Percentiles rank a stretch among this genome's conserved stretches.
Conservation (phyloP, 2,797 vertebrate genomes). For the Anableps anableps region DNA sequence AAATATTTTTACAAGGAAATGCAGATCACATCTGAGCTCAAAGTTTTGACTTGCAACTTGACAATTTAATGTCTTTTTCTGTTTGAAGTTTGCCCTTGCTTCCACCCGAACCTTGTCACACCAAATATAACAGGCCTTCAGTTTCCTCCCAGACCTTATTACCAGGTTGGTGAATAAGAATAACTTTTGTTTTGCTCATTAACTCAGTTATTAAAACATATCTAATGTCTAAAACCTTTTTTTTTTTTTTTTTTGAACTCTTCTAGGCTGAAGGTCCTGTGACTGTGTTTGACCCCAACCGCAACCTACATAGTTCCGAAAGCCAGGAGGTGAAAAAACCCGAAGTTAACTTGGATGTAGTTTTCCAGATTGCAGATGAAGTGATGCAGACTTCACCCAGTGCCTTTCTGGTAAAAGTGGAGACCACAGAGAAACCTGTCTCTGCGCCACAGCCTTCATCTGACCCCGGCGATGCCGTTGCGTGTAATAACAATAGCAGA, state of each 20-base stretch:
- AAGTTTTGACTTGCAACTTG: not conserved
- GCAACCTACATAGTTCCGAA: constrained; percentile 54
- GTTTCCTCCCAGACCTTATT: constrained; percentile 21
- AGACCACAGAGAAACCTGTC: constrained; percentile 65
- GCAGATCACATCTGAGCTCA: not conserved
- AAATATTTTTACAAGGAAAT: not conserved
- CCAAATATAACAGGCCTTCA: constrained; percentile 19
- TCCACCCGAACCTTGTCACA: constrained; percentile 2
- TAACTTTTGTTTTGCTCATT: not conserved
- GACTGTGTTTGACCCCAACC: constrained; percentile 25
- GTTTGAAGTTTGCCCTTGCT: constrained; percentile 38
- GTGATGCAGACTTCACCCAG: constrained; percentile 71
- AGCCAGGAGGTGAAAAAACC: constrained; percentile 72
- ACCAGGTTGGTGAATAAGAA: constrained; percentile 38
- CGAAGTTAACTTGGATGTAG: constrained; percentile 78
- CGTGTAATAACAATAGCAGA: not conserved
- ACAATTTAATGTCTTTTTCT: not conserved
- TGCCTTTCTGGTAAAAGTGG: constrained; percentile 71
- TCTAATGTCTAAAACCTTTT: not conserved
- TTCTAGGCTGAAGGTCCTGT: constrained; percentile 72
- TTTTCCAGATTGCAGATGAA: constrained; percentile 85
- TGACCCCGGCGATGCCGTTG: not conserved
- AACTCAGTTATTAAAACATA: not conserved
- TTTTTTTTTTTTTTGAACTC: not conserved
- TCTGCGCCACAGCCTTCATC: not conserved